Conservation (phyloP, 23 tunicate species). For the Ascidia mentula region DNA sequence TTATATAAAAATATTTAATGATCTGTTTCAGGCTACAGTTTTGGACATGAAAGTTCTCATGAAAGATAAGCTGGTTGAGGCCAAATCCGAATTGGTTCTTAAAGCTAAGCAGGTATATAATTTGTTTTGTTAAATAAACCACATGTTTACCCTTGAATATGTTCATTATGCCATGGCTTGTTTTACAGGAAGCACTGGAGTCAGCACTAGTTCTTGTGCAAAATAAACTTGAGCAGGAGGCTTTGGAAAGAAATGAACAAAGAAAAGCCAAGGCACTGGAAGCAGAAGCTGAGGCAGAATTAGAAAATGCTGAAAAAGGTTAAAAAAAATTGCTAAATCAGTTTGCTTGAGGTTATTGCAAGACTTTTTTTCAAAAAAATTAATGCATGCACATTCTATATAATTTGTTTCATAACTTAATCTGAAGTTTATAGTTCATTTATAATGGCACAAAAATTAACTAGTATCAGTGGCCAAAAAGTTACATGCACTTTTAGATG, state of each 20-base stretch:
- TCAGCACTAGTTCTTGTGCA: slow-evolving; percentile 64
- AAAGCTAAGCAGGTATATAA: slow-evolving; percentile 48
- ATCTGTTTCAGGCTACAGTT: slow-evolving; percentile 78
- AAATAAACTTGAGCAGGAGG: slow-evolving; percentile 85
- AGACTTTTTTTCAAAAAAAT: too few species aligned
- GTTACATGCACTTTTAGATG: slow-evolving; percentile 6
- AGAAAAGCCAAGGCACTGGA: slow-evolving; percentile 46
- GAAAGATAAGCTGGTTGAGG: slow-evolving; percentile 60
- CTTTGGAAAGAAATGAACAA: slow-evolving; percentile 64
- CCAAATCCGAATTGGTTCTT: slow-evolving; percentile 43
- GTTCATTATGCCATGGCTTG: neutral
- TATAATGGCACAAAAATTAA: too few species aligned
- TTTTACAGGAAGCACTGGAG: slow-evolving; percentile 51
- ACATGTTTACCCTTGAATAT: neutral
- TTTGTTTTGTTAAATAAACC: neutral
- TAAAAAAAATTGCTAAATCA: neutral
- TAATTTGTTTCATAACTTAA: too few species aligned
- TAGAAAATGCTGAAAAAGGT: slow-evolving; percentile 11
- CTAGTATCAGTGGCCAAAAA: too few species aligned
- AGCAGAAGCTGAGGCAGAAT: slow-evolving; percentile 38
- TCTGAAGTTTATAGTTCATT: too few species aligned
- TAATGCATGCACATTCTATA: too few species aligned
- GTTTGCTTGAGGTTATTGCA: too few species aligned
- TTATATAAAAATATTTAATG: too few species aligned
- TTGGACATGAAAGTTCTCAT: slow-evolving; percentile 66